A percentile compares a stretch with the other conserved stretches of the same genome.
Conservation (phyloP, 1,140 invertebrate species). For the Lasioglossum baleicum region DNA sequence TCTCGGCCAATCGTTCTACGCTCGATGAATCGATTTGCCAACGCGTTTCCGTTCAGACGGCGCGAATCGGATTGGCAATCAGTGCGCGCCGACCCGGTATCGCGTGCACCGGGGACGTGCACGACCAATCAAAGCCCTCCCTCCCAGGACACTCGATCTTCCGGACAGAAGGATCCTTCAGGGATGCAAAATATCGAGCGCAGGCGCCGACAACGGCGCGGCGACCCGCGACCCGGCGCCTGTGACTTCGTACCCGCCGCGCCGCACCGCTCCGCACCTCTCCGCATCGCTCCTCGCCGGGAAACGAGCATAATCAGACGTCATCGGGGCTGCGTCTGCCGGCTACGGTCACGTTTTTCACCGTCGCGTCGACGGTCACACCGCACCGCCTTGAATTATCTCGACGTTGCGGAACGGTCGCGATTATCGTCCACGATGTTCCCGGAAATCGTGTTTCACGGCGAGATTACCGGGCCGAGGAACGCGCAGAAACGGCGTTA, state of each 20-base stretch:
- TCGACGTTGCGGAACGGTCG: not conserved
- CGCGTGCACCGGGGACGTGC: conserved; percentile 40
- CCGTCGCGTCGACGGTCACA: not conserved
- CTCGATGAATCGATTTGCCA: conserved; percentile 53
- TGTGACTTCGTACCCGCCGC: too few species aligned
- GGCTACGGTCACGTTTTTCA: conserved; percentile 35
- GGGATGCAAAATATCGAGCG: conserved; percentile 47
- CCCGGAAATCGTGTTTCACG: conserved; percentile 24
- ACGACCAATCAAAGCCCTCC: conserved; percentile 29
- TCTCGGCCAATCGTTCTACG: conserved; percentile 32
- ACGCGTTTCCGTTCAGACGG: conserved; percentile 51
- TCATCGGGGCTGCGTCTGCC: not conserved
- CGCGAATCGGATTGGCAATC: conserved; percentile 56
- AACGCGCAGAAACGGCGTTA: not conserved
- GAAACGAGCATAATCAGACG: conserved; percentile 31
- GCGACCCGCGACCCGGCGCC: not conserved
- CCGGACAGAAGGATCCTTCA: conserved; percentile 38
- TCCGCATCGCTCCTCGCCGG: not conserved
- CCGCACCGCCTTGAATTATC: not conserved
- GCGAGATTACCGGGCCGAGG: conserved; percentile 9
- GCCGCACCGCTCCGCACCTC: too few species aligned
- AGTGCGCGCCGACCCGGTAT: conserved; percentile 33
- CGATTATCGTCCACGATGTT: conserved; percentile 15
- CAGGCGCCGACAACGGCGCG: conserved; percentile 9
- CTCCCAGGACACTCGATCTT: conserved; percentile 39